Evolutionary conservation across 2,888 invertebrate genomes (phyloP), one percentile per base, ranked within the genome.

Genomic region (Yponomeuta cagnagella): DNA sequence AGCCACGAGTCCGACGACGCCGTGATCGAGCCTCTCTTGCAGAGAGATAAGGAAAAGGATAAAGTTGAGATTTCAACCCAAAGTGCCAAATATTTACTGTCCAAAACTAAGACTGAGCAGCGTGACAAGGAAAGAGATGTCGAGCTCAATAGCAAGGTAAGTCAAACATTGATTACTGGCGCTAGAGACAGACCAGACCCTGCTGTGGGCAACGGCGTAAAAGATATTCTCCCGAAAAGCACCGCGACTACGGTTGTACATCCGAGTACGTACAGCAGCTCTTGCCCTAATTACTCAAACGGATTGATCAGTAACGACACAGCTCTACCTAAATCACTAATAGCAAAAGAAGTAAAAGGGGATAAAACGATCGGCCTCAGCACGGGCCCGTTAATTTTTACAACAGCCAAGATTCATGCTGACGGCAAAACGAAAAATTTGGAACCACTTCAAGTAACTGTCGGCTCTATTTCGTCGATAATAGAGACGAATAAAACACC

Each of bases 351-450:
- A 78, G 84, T 90, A 71, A 86, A 87, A 72, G 79, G 78, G 69
- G 79, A 77, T 73, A 88, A 85, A 73, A 75, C 80, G 52, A 77
- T 77, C 64, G 76, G 74, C 63, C 85, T 81, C 72, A 85, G 72
- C 73, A 79, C 87, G 31, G 85, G 83, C 75, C 85, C 90, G 37
- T 76, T 90, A 73, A 91, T 92, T 75, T 91, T 92, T 75, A 92
- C 91, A 31, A 91, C 90, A n/a, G 92, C 92, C 9, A 92, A 90
- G 84, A 92, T 91, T 75, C 90, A 90, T 70, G 79, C 84, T 2
- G 87, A 89, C 73, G 82, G 80, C 65, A 87, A 87, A 80, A 79
- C 79, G 37, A 87, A 84, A 74, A 77, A 83, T 30, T 87, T 88
- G 84, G 88, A 90, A 77, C 87, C 89, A 63, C 77, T 89, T 70